phyloP scores from a whole-genome alignment of 1,140 invertebrate species.

The Atta cephalotes region DNA sequence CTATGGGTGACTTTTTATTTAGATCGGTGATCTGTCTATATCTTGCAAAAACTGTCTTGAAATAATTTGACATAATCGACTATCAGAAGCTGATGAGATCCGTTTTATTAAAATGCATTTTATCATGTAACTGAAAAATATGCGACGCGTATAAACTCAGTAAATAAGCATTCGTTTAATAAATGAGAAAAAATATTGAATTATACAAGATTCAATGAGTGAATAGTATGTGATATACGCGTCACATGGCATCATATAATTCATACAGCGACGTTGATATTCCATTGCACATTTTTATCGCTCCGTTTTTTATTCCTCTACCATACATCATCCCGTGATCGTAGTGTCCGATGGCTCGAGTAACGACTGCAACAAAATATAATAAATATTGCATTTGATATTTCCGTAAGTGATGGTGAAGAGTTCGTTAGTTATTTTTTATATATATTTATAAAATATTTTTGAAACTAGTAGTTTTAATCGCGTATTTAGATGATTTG shows the following conservation, averaged over 20 bases:
- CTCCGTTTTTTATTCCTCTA: constrained; percentile 35
- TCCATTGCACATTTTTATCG: constrained; percentile 49
- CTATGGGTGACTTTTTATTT: neutral
- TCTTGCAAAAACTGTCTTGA: neutral
- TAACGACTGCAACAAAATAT: constrained; percentile 52
- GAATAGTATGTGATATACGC: constrained; percentile 29
- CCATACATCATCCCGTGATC: constrained; percentile 37
- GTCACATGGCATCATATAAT: constrained; percentile 30
- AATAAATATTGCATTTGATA: constrained; percentile 54
- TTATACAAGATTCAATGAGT: constrained; percentile 15
- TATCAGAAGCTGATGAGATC: neutral
- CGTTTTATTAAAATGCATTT: constrained; percentile 31
- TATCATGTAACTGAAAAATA: neutral
- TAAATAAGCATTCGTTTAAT: constrained; percentile 14
- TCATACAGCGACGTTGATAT: constrained; percentile 51
- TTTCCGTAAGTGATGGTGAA: constrained; percentile 21
- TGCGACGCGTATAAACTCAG: neutral
- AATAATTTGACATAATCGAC: constrained; percentile 22
- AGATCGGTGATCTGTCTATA: neutral
- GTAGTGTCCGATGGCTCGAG: constrained; percentile 34
- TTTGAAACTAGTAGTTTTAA: constrained; percentile 23
- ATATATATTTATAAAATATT: neutral
- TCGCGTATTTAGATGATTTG: neutral
- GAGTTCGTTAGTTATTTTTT: constrained; percentile 37
- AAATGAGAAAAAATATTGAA: neutral